Evolutionary conservation across 2,888 invertebrate species (phyloP).

Genomic region (Acrocyrtus sp.): DNA sequence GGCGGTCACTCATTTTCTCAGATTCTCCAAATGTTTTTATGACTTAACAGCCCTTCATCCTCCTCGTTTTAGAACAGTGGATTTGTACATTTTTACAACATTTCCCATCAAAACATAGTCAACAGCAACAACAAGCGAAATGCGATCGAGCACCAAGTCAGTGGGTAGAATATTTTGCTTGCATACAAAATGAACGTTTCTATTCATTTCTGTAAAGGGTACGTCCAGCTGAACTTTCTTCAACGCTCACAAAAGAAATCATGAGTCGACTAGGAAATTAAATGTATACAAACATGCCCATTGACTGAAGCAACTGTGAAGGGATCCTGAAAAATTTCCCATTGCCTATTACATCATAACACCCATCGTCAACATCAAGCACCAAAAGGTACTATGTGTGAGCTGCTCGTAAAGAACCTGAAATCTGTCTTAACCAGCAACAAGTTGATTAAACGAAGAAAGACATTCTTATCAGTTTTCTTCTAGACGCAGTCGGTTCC

Average conservation of each 20-base stretch:
- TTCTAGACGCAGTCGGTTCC: slow-evolving; percentile 38
- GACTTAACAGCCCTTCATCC: slow-evolving; percentile 61
- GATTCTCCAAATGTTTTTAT: slow-evolving; percentile 62
- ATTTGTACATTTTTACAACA: slow-evolving; percentile 63
- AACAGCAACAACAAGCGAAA: slow-evolving; percentile 36
- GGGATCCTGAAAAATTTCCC: slow-evolving; percentile 1
- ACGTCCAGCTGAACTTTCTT: too few species aligned
- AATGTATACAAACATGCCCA: background rate
- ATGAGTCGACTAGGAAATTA: background rate
- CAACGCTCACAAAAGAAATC: slow-evolving; percentile 6
- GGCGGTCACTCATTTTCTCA: slow-evolving; percentile 59
- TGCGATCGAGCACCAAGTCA: background rate
- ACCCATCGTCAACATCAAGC: too few species aligned
- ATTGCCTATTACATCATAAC: slow-evolving; percentile 15
- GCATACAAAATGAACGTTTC: background rate
- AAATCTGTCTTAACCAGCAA: background rate
- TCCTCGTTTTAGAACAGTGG: slow-evolving; percentile 60
- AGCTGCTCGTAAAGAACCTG: background rate
- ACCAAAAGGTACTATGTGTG: too few species aligned
- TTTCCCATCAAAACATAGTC: slow-evolving; percentile 64
- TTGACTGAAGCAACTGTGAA: slow-evolving; percentile 12
- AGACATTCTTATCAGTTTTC: too few species aligned
- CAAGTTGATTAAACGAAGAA: background rate
- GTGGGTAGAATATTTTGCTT: background rate
- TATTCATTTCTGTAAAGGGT: too few species aligned